These are phyloP conservation scores for Buteo buteo DNA, from an alignment of 2,113 vertebrate genomes.

Conservation along the genomic window DNA sequence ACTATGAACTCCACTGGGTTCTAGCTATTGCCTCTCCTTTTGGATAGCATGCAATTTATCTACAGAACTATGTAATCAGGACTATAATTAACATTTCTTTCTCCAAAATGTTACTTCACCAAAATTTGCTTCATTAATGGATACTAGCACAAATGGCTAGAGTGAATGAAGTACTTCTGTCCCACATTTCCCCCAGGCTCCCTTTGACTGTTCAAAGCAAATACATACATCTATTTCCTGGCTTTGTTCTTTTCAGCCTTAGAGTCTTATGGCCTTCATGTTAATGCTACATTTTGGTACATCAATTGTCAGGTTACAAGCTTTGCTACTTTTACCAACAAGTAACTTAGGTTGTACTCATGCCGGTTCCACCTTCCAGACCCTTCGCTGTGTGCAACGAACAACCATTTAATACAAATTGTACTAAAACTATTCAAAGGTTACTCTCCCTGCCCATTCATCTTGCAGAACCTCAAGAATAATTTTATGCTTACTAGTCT, in stretches of 20 bases:
- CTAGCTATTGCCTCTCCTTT: neutral
- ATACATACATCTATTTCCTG: neutral
- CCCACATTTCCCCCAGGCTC: neutral
- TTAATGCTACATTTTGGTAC: neutral
- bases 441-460: neutral
- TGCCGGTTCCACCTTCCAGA: neutral
- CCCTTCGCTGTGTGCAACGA: neutral
- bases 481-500: neutral
- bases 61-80: neutral
- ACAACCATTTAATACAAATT: neutral
- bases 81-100: neutral
- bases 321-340: neutral
- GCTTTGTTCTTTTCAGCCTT: neutral
- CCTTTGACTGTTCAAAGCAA: neutral
- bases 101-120: neutral
- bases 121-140: neutral
- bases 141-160: neutral
- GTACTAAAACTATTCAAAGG: neutral
- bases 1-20: neutral
- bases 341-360: neutral
- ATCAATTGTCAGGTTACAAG: neutral
- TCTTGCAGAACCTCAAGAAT: neutral
- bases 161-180: neutral
- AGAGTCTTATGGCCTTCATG: rapidly evolving
- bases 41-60: neutral